Conservation (phyloP, 2,113 vertebrate species). For the Pyxicephalus adspersus region DNA sequence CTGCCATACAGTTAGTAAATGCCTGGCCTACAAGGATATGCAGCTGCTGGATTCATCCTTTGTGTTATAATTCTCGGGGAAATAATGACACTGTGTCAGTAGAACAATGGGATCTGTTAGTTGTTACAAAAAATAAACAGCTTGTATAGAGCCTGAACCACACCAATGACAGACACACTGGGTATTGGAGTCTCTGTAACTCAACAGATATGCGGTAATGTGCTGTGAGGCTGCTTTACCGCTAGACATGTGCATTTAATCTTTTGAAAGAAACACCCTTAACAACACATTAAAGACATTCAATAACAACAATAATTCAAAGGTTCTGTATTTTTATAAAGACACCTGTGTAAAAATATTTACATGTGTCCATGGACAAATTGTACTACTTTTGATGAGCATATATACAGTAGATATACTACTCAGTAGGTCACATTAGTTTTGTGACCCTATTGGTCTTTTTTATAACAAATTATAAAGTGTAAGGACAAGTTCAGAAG, state of each 20-base stretch:
- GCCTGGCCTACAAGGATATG: slow-evolving; percentile 31
- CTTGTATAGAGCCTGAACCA: slow-evolving; percentile 49
- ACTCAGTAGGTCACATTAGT: too few species aligned
- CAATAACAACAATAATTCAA: not conserved
- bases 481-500: too few species aligned
- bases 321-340: too few species aligned
- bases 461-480: too few species aligned
- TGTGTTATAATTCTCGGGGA: slow-evolving; percentile 56
- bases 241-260: slow-evolving; percentile 12
- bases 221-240: slow-evolving; percentile 56
- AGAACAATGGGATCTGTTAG: slow-evolving; percentile 54
- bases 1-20: slow-evolving; percentile 56
- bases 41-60: slow-evolving; percentile 62
- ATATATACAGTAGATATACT: too few species aligned
- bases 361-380: not conserved
- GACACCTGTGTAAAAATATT: not conserved
- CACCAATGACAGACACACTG: slow-evolving; percentile 43
- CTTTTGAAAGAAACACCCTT: not conserved
- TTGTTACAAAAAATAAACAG: slow-evolving; percentile 56
- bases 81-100: slow-evolving; percentile 57
- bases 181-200: slow-evolving; percentile 21
- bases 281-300: not conserved
- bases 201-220: slow-evolving; percentile 53
- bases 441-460: too few species aligned
- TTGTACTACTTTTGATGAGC: too few species aligned